Conservation (phyloP, 37 sponge, comb jelly and placozoan species). For the Ephydatia muelleri region DNA sequence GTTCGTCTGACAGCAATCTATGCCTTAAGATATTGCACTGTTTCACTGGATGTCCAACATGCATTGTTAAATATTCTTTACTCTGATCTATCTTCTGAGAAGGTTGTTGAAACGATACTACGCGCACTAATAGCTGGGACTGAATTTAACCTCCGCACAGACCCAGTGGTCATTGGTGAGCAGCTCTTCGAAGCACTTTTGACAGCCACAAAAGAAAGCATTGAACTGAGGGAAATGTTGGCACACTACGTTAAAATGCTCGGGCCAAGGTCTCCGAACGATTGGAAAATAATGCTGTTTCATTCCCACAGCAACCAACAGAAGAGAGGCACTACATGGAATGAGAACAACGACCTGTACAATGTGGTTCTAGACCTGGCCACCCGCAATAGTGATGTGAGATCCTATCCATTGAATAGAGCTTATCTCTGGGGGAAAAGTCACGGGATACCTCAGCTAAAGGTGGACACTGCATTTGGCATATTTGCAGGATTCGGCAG, state of each 20-base stretch:
- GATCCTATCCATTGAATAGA: slow-evolving; percentile 46
- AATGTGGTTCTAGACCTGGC: slow-evolving; percentile 40
- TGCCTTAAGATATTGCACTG: slow-evolving; percentile 8
- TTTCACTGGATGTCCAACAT: neutral
- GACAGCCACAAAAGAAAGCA: neutral
- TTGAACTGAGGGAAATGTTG: neutral
- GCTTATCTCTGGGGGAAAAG: slow-evolving; percentile 66
- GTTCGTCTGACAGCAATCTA: slow-evolving; percentile 29
- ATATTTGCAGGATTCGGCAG: slow-evolving; percentile 37
- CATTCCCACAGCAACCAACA: neutral
- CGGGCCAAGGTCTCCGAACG: neutral
- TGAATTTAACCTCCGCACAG: neutral
- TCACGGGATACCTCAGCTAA: slow-evolving; percentile 32
- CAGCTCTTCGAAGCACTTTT: neutral
- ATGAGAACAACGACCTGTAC: neutral
- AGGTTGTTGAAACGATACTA: neutral
- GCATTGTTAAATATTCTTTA: neutral
- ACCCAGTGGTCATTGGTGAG: neutral
- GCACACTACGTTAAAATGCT: neutral
- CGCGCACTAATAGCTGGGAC: neutral
- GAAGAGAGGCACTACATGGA: neutral
- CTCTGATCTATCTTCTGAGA: neutral
- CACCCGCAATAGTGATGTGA: slow-evolving; percentile 34
- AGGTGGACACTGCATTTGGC: slow-evolving; percentile 48
- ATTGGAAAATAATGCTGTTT: neutral